Evolutionary conservation across 2,888 invertebrate species (phyloP), one percentile per base, ranked within the genome.

Genomic region (Craniophora ligustri): DNA sequence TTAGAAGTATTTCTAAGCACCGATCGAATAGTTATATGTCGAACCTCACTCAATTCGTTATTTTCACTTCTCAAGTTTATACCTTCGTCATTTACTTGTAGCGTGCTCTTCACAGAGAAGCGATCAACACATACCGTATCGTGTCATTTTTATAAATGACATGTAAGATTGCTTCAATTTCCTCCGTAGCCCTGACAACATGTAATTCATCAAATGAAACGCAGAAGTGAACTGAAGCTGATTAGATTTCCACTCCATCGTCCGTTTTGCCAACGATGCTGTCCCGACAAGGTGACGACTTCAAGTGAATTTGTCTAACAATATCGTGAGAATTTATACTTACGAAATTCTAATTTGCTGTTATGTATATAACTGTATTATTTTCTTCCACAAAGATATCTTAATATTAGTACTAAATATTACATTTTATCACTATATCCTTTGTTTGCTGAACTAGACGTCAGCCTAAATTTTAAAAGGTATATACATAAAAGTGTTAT

Each of bases 221-320:
- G 35, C 28, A 26, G 35, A 47, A 54, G 46, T 47, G 50, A 56
- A 45, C 61, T 38, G 15, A 26, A 31, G 23, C 48, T 64, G 55
- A 70, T 70, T 64, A 53, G 28, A 70, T 70, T 70, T 60, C 57
- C 59, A 19, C 41, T 48, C 26, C 41, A 65, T 46, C 41, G 48
- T 45, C 41, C 65, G 40, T 45, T 39, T 48, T 19, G 53, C 44
- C 44, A 64, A 48, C 40, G 59, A 53, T 65, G 28, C 34, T 30
- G 10, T 14, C 45, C 26, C 48, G 34, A 38, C 16, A 19, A 14
- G 18, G n/a, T 31, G 31, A 30, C 38, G 45, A 51, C 21, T 58
- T 49, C 14, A 23, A 40, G 31, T 13, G 38, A 35, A 63, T 50
- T 31, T 31, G 28, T 13, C 14, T 39, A 8, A 8, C 34, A 16